Evolutionary conservation across 1,140 invertebrate species (phyloP).

Genomic region (Heliothis virescens): DNA sequence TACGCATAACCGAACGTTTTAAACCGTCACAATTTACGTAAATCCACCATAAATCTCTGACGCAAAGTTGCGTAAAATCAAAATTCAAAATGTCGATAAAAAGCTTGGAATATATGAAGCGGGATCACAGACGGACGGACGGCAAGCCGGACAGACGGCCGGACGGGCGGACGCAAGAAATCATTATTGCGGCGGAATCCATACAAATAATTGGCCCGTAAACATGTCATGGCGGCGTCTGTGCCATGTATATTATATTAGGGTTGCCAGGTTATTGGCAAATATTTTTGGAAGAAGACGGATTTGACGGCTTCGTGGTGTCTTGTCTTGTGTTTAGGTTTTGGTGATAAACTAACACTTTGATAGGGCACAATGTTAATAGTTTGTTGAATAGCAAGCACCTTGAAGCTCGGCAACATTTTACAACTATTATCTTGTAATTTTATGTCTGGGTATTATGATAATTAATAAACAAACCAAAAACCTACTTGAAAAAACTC

Average conservation of each 20-base stretch:
- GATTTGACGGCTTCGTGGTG: too few species aligned
- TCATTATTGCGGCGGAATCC: conserved; percentile 84
- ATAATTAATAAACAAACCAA: too few species aligned
- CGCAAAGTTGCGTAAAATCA: conserved; percentile 64
- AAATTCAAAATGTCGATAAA: conserved; percentile 70
- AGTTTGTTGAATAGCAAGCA: too few species aligned
- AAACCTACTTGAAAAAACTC: too few species aligned
- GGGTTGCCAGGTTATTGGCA: conserved; percentile 62
- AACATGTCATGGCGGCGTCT: conserved; percentile 85
- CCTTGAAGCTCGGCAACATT: too few species aligned
- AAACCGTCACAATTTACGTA: conserved; percentile 39
- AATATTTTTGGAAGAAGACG: background rate
- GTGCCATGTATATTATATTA: conserved; percentile 81
- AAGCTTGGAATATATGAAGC: conserved; percentile 70
- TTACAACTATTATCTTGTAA: too few species aligned
- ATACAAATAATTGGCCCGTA: conserved; percentile 86
- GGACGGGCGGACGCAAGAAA: conserved; percentile 79
- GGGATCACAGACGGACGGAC: conserved; percentile 48
- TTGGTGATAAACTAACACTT: too few species aligned
- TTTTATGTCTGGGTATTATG: too few species aligned
- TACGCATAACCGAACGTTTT: conserved; percentile 36
- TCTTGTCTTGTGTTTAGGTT: too few species aligned
- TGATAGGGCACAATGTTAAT: too few species aligned
- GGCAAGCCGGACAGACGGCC: conserved; percentile 57
- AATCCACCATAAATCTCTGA: conserved; percentile 67